Evolutionary conservation across 2,113 vertebrate species (phyloP), one percentile per base, ranked within the genome.

Genomic region (Clarias magur): DNA sequence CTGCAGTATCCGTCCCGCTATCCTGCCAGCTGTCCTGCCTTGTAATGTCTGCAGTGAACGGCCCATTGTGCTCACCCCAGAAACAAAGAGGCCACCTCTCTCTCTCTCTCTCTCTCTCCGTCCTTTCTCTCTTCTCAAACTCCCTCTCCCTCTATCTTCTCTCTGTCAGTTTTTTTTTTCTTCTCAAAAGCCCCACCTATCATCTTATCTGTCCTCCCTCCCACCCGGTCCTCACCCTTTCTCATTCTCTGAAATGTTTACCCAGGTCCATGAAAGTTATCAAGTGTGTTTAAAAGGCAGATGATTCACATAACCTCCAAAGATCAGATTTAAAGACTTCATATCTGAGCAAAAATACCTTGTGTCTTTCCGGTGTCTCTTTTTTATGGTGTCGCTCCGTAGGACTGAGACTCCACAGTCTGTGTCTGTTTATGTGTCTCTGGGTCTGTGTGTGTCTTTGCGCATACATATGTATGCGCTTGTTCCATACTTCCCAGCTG

Each of bases 11-110:
- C 27, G 89, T 90, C 85, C 89, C 91, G 90, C 86, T 89, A 86
- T 86, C 92, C 88, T 90, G 90, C 87, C 90, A 89, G 85, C 87
- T 93, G 91, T 91, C 90, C 89, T 90, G 88, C 90, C 86, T 88
- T 85, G 88, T 91, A 90, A 93, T 91, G 91, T 92, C 91, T 89
- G 90, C 85, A 85, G 83, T 89, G 88, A 93, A 90, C 91, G 85
- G 73, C 76, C 92, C 93, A 93, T 93, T 94, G 93, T 93, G 91
- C 85, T 92, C 92, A 65, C 92, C 93, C 92, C 90, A 89, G 84
- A 88, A 80, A 87, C 76, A 93, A 93, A 90, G 89, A 90, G 87
- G 85, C 88, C 78, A 82, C 86, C 82, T 85, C 76, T 70, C 79
- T 23, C 38, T 25, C 86, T 83, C 38, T 57, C 34, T 11, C 19